Evolutionary conservation across 2,113 vertebrate species (phyloP).

Genomic region (Leuciscus idus): DNA sequence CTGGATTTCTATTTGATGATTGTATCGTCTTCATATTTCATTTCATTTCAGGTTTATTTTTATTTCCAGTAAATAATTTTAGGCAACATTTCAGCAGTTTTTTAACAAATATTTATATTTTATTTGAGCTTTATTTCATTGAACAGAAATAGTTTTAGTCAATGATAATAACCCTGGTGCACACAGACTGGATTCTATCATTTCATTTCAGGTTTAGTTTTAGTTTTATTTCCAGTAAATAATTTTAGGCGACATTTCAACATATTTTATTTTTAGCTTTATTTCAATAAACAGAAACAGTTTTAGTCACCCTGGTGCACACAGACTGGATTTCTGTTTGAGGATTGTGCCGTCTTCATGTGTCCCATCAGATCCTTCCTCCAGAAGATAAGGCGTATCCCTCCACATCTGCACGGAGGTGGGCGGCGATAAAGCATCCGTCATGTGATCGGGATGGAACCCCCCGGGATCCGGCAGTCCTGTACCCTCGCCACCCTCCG

Average conservation of each 20-base stretch:
- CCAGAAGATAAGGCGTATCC: not conserved
- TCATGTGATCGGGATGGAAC: slow-evolving; percentile 73
- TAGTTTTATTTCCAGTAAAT: too few species aligned
- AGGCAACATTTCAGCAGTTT: too few species aligned
- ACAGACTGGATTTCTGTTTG: not conserved
- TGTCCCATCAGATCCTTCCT: not conserved
- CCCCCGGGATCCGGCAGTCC: slow-evolving; percentile 71
- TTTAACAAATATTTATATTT: too few species aligned
- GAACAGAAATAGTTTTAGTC: too few species aligned
- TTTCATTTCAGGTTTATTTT: too few species aligned
- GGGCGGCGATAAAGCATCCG: slow-evolving; percentile 61
- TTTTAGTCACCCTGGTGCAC: not conserved
- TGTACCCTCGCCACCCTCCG: slow-evolving; percentile 76
- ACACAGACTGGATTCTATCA: not conserved
- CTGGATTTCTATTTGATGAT: not conserved
- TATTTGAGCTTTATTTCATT: too few species aligned
- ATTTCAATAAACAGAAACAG: too few species aligned
- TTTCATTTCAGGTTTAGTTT: too few species aligned
- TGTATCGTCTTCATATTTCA: not conserved
- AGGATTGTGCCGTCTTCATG: not conserved
- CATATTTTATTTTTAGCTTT: too few species aligned
- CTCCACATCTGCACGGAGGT: not conserved
- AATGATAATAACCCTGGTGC: not conserved
- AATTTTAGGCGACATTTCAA: too few species aligned
- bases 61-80: too few species aligned